phyloP scores from a whole-genome alignment of 2,888 invertebrate species.

The Drosophila mulleri region DNA sequence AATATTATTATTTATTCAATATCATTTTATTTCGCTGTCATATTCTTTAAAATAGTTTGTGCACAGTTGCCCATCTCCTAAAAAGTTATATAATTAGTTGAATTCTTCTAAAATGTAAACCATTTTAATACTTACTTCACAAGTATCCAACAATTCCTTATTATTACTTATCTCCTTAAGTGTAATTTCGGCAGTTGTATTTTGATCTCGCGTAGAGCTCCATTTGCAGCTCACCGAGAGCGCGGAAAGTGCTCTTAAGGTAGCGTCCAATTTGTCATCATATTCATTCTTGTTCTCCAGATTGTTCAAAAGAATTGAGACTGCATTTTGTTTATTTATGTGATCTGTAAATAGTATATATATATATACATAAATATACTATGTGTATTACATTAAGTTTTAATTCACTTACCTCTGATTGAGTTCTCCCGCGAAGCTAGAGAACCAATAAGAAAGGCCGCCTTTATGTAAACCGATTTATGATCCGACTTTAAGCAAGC shows the following conservation, averaged over 20 bases:
- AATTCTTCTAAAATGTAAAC: too few relatives aligned
- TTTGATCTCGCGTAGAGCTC: constrained; percentile 29
- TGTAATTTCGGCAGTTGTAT: constrained; percentile 24
- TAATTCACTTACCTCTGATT: constrained; percentile 40
- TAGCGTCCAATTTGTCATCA: constrained; percentile 66
- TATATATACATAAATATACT: not conserved
- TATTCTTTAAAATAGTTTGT: constrained; percentile 26
- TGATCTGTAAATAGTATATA: constrained; percentile 33
- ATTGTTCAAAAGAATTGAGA: constrained; percentile 39
- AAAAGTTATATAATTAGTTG: constrained; percentile 1
- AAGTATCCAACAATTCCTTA: constrained; percentile 46
- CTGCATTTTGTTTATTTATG: constrained; percentile 57
- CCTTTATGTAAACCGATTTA: constrained; percentile 55
- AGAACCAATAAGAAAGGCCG: constrained; percentile 69
- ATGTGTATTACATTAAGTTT: not conserved
- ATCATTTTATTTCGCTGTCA: constrained; percentile 27
- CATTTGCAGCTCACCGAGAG: constrained; percentile 48
- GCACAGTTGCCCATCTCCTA: constrained; percentile 58
- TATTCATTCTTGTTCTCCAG: constrained; percentile 55
- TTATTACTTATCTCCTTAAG: constrained; percentile 50
- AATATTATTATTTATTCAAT: not conserved
- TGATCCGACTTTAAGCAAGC: constrained; percentile 50
- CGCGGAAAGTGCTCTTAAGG: constrained; percentile 62
- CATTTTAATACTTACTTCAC: constrained; percentile 46
- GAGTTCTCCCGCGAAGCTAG: constrained; percentile 41